Evolutionary conservation across 1,140 invertebrate genomes (phyloP), one percentile per base, ranked within the genome.

Genomic region (Lepidurus couesii): DNA sequence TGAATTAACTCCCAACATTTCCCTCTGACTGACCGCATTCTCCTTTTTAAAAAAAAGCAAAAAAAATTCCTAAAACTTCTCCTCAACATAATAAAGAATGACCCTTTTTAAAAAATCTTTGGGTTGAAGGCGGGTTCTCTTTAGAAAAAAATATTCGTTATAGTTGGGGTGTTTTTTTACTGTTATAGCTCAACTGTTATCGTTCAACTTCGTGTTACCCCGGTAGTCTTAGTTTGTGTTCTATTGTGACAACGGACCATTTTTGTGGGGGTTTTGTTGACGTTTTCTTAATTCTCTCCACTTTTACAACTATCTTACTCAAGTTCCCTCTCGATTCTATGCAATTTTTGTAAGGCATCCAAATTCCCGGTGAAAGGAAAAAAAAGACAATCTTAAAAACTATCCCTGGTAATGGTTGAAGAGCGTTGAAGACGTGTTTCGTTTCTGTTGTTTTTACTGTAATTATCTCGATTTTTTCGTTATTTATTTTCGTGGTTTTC

Each of bases 1-100:
- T 89, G 74, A 43, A 24, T 73, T 42, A 74, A 44, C 43, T 75
- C 13, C 13, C 8, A 34, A 34, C 34, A 34, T 34, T 16, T 16
- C 53, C 53, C 6, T 11, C 16, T 47, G 16, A 47, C 21, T 65
- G 21, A 65, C 8, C 13, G 13, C 47, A 13, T 65, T 16, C 21
- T 16, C 53, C 6, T 65, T 9, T 65, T n/a, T n/a, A n/a, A n/a
- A 34, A 34, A 34, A 34, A 34, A 34, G 4, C 34, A 47, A 47
- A 47, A 7, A 47, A 9, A 47, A 47, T 10, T 47, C 45, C 16
- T 47, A 11, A 47, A 47, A 7, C 34, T 34, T 34, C 34, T 34
- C 34, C 34, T 34, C 34, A 34, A 34, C 34, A 34, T 34, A 34
- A 34, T 34, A 34, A 4, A 34, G 34, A 34, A 34, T 34, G 34